Base-by-base conservation (phyloP, 2,888 invertebrate species). In the Uropetala carovei region DNA sequence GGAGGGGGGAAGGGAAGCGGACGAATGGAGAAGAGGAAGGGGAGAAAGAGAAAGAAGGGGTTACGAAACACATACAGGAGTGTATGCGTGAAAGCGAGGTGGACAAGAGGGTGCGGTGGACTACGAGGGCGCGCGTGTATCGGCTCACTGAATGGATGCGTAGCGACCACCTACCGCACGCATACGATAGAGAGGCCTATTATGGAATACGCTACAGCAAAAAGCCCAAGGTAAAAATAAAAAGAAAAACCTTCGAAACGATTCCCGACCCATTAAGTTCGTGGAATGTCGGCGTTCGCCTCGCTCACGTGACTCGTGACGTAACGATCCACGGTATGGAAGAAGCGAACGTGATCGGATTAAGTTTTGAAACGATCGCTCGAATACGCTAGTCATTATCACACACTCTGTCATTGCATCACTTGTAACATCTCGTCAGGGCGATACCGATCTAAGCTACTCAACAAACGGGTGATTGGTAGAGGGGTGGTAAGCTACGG, bases 1-100 rank as follows among this genome's bases (percentile, higher is more conserved):
- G n/a, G n/a, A n/a, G n/a, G n/a, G n/a, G n/a, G 30, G 89, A 89
- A 64, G 59, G 59, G 59, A 60, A 27, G 43, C 10, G 27, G 30
- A 56, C 83, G 83, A 83, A 83, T n/a, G 18, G 83, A 43, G 83
- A 64, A 27, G 59, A 60, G 30, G 86, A 59, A 16, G 7, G 59
- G 86, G 59, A 16, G 30, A 43, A 58, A 56, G 57, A 59, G 30
- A 22, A 64, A 64, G 43, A 60, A 64, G 64, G 43, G 64, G 89
- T 89, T 89, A 64, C 64, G 89, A 89, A 89, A 89, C 89, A 13
- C n/a, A n/a, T n/a, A n/a, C 0, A 4, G 30, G 18, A 30, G 60
- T 30, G 16, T 30, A 64, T 22, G 59, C 13, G 27, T 27, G 75
- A 75, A 75, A 75, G 75, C 3, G 75, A 43, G 43, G 43, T 43